Evolutionary conservation across 2,888 invertebrate species (phyloP).

Genomic region (Apodemia zela): DNA sequence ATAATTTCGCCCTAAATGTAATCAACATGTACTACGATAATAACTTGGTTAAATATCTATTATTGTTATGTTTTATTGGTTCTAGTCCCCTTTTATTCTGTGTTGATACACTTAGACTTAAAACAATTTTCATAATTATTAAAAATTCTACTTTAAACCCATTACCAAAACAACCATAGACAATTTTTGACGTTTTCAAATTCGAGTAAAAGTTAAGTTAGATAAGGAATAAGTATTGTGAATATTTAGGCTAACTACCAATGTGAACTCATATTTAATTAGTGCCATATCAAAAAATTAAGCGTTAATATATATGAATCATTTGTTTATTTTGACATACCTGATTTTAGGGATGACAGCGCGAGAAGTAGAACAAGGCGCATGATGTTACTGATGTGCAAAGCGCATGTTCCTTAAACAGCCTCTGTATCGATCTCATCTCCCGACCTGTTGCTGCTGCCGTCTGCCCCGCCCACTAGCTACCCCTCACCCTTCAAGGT

Average conservation of each 20-base stretch:
- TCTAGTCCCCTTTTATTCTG: too few species aligned
- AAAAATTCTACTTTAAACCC: not conserved
- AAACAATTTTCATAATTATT: too few species aligned
- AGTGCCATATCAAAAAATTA: not conserved
- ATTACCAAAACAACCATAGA: constrained; percentile 20
- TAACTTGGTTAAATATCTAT: too few species aligned
- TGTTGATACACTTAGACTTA: too few species aligned
- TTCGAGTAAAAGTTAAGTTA: not conserved
- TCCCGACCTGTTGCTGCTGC: constrained; percentile 69
- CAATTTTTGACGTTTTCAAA: constrained; percentile 23
- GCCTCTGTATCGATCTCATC: constrained; percentile 68
- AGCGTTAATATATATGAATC: not conserved
- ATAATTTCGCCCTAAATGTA: too few species aligned
- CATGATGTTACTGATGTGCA: constrained; percentile 57
- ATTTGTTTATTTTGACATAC: constrained; percentile 54
- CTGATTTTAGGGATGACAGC: constrained; percentile 59
- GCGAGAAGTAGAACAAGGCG: constrained; percentile 62
- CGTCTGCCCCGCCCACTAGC: constrained; percentile 45
- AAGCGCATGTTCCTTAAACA: constrained; percentile 66
- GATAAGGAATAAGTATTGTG: not conserved
- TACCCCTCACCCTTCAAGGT: constrained; percentile 38
- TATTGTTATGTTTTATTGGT: too few species aligned
- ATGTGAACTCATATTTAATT: not conserved
- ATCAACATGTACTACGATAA: too few species aligned
- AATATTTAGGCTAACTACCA: not conserved